A percentile compares a stretch with the other conserved stretches of the same genome.
phyloP scores from a whole-genome alignment of 2,888 invertebrate species.

The Drosophila limbata region DNA sequence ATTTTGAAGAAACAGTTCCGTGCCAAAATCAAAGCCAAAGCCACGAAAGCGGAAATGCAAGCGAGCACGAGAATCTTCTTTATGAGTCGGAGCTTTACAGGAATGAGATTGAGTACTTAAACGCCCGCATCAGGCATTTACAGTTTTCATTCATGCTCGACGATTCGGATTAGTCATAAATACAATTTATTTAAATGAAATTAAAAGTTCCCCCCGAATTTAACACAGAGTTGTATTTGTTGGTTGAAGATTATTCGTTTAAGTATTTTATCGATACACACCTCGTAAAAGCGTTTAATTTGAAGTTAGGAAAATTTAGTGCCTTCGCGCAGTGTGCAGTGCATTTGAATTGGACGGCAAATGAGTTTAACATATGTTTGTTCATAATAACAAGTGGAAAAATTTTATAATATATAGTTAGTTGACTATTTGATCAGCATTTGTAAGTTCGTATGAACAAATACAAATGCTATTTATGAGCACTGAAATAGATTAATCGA shows the following conservation, averaged over 20 bases:
- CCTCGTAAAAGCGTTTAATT: neutral
- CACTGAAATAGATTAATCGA: neutral
- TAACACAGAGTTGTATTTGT: neutral
- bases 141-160: neutral
- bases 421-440: neutral
- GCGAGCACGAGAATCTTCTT: conserved; percentile 1
- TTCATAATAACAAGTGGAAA: too few relatives aligned
- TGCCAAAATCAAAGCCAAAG: conserved; percentile 7
- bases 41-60: neutral
- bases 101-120: conserved; percentile 12
- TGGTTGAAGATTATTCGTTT: neutral
- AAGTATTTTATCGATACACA: neutral
- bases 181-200: conserved; percentile 1
- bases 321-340: neutral
- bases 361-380: neutral
- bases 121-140: neutral
- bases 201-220: neutral
- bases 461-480: neutral
- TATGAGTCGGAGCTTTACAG: conserved; percentile 2
- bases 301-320: neutral
- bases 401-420: neutral
- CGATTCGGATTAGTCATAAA: conserved; percentile 2
- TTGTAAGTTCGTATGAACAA: too few relatives aligned
- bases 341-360: neutral
- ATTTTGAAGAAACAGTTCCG: conserved; percentile 56